Conservation (phyloP, 2,113 vertebrate species). For the Prunella fulvescens region DNA sequence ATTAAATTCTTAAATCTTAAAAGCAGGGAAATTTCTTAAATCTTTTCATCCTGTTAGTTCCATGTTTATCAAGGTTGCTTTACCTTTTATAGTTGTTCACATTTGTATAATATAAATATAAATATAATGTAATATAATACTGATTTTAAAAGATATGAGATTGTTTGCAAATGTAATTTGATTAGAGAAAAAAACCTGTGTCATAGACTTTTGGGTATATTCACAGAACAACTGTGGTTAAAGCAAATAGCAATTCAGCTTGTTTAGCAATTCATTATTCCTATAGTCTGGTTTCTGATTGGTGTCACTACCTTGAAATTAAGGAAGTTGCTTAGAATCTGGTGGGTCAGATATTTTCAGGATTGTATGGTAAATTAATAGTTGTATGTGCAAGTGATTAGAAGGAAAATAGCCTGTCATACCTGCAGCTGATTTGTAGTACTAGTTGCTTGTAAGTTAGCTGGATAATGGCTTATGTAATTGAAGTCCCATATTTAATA, state of each 20-base stretch:
- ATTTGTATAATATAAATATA: background rate
- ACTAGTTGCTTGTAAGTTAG: background rate
- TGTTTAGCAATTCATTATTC: background rate
- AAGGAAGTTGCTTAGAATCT: background rate
- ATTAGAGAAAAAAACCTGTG: background rate
- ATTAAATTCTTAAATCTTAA: background rate
- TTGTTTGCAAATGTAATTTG: background rate
- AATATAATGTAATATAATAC: background rate
- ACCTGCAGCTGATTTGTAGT: background rate
- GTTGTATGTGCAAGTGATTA: background rate
- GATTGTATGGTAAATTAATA: background rate
- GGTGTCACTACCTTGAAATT: background rate
- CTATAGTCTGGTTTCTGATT: background rate
- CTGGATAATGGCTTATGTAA: background rate
- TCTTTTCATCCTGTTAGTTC: background rate
- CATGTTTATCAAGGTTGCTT: background rate
- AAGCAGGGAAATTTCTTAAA: background rate
- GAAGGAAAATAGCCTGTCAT: background rate
- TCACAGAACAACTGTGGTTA: background rate
- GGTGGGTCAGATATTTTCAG: background rate
- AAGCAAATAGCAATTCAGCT: background rate
- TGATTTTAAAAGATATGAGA: background rate
- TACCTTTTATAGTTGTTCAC: background rate
- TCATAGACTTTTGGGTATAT: background rate
- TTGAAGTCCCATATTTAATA: background rate